Conservation (phyloP, 1,140 invertebrate genomes). For the Bombus huntii region DNA sequence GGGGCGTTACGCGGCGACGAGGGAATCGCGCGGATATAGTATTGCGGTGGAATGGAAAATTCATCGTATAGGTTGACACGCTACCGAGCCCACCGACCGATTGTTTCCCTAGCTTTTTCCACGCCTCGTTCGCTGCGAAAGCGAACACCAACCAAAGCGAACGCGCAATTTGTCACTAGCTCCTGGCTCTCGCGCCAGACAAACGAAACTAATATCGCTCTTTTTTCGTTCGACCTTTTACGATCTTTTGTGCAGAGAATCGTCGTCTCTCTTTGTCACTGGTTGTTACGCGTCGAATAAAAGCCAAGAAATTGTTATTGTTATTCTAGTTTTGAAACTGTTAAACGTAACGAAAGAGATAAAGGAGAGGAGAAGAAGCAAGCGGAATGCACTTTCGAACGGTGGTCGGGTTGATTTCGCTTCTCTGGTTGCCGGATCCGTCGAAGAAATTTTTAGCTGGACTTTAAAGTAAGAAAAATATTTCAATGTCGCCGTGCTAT, state of each 20-base stretch:
- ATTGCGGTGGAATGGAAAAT: not conserved
- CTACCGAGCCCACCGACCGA: not conserved
- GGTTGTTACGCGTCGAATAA: not conserved
- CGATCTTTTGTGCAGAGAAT: not conserved
- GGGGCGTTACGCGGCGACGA: not conserved
- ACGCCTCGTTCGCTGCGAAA: not conserved
- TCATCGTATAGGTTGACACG: not conserved
- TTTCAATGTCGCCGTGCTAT: too few relatives aligned
- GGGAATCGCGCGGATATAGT: conserved; percentile 22
- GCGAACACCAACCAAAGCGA: not conserved
- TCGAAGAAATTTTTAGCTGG: too few relatives aligned
- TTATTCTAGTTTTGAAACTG: not conserved
- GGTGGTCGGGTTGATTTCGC: not conserved
- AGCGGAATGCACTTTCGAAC: not conserved
- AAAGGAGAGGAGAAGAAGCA: not conserved
- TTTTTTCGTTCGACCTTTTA: not conserved
- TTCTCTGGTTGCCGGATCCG: not conserved
- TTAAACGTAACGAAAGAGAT: not conserved
- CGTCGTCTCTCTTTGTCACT: not conserved
- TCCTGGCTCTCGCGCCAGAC: not conserved
- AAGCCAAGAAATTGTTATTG: not conserved
- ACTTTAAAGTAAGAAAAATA: not conserved
- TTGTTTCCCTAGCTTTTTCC: not conserved
- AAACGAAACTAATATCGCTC: not conserved
- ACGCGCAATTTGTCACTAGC: not conserved